Evolutionary conservation across 2,888 invertebrate genomes (phyloP).

Genomic region (Busseola fusca): DNA sequence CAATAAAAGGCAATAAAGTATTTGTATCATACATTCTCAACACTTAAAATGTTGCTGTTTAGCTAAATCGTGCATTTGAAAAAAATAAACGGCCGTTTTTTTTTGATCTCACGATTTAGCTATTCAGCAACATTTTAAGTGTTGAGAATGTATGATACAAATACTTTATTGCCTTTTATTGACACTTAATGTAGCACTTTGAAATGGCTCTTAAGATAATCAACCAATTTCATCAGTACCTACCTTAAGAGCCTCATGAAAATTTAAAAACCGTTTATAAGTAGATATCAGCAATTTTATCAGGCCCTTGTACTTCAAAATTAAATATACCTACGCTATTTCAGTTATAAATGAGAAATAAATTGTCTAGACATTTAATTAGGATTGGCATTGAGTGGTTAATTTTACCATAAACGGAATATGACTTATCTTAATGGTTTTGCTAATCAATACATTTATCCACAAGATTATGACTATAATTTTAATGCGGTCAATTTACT

Average conservation of each 20-base stretch:
- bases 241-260: neutral
- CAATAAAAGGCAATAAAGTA: too few species aligned
- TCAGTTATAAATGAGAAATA: constrained; percentile 24
- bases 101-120: too few species aligned
- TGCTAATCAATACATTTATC: constrained; percentile 40
- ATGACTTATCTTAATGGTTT: constrained; percentile 40
- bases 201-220: neutral
- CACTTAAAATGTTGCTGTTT: too few species aligned
- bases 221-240: neutral
- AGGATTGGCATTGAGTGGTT: constrained; percentile 4
- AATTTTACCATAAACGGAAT: constrained; percentile 26
- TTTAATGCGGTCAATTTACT: constrained; percentile 24
- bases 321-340: constrained; percentile 17
- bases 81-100: too few species aligned
- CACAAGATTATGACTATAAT: constrained; percentile 27
- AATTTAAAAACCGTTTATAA: constrained; percentile 2
- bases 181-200: too few species aligned
- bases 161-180: too few species aligned
- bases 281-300: constrained; percentile 9
- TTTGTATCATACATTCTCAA: too few species aligned
- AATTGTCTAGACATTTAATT: constrained; percentile 29
- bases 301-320: neutral
- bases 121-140: too few species aligned
- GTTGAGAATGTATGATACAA: too few species aligned
- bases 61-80: too few species aligned